A percentile compares a stretch with the other conserved stretches of the same genome.
Evolutionary conservation across 2,797 vertebrate species (phyloP).

Genomic region (Trachops cirrhosus): DNA sequence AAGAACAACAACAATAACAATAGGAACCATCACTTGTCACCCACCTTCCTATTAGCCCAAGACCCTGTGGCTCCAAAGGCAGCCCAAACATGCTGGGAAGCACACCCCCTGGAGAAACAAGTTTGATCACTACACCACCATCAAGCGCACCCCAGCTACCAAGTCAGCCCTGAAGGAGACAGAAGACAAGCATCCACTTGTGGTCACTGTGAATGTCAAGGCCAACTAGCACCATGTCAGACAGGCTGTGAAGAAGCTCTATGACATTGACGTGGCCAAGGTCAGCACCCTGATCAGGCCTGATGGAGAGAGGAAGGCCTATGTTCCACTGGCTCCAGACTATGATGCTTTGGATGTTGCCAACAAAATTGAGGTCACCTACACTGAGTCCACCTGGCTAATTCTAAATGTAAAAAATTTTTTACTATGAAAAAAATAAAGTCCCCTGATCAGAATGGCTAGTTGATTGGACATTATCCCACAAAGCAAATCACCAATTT

Average conservation of each 20-base stretch:
- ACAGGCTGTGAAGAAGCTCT: neutral
- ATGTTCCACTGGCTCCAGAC: neutral
- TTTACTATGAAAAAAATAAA: neutral
- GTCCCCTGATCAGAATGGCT: no score
- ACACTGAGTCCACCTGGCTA: neutral
- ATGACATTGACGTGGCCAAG: neutral
- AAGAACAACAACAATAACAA: neutral
- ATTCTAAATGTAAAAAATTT: neutral
- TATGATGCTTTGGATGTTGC: neutral
- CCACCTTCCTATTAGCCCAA: no score
- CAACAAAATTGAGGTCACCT: neutral
- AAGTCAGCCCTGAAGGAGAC: neutral
- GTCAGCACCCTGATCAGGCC: neutral
- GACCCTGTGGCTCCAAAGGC: neutral
- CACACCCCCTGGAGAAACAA: neutral
- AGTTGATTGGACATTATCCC: no score
- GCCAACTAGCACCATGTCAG: neutral
- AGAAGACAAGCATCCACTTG: neutral
- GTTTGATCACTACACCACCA: neutral
- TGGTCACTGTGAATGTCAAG: neutral
- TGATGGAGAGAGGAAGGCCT: neutral
- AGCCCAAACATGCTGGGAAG: neutral
- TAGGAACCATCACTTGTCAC: no score
- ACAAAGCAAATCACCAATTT: no score
- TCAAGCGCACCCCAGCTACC: neutral